Evolutionary conservation across 2,797 vertebrate species (phyloP), one percentile per base, ranked within the genome.

Genomic region (Meriones psammophilus): DNA sequence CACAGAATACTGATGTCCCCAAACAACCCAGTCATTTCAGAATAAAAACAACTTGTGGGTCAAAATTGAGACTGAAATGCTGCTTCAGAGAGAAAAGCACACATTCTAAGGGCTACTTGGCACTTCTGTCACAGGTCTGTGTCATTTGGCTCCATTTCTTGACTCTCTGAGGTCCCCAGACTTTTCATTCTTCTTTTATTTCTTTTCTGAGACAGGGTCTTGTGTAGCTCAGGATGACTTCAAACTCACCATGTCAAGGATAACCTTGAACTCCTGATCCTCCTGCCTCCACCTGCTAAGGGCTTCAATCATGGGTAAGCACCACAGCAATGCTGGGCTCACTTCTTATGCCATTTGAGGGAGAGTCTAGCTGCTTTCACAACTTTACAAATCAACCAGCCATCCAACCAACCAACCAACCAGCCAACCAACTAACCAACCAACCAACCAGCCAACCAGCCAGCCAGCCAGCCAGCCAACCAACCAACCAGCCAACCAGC

Each of bases 41-140:
- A n/a, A 36, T 56, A 60, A 74, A 62, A 78, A 24, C 26, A 36
- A 77, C 12, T 15, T 3, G 24, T 17, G 56, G 78, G 33, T 81
- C 26, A 77, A 91, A 87, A 62, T 18, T 69, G 77, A 96, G 77
- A 64, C 14, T 8, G 39, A 71, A 64, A 15, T 15, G 4, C 74
- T 13, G 39, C 58, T 60, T n/a, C 8, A 8, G 28, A 56, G 54
- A 73, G 68, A 71, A 73, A 88, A 71, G 17, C 18, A 26, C 1
- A 0, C 4, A 33, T 22, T 30, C n/a, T 22, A 0, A 1, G 3
- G 26, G 64, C 22, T 9, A 5, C 13, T 4, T 8, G 64, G 58
- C 64, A 78, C 36, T 12, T 68, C 24, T 2, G 17, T 36, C 74
- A 20, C 62, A 83, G 30, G 60, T 56, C 86, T 64, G 0, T 0